Percentiles rank a stretch among this genome's conserved stretches.
These are phyloP conservation scores for Diarsia brunnea DNA, from an alignment of 2,888 invertebrate species.

Conservation along the genomic window DNA sequence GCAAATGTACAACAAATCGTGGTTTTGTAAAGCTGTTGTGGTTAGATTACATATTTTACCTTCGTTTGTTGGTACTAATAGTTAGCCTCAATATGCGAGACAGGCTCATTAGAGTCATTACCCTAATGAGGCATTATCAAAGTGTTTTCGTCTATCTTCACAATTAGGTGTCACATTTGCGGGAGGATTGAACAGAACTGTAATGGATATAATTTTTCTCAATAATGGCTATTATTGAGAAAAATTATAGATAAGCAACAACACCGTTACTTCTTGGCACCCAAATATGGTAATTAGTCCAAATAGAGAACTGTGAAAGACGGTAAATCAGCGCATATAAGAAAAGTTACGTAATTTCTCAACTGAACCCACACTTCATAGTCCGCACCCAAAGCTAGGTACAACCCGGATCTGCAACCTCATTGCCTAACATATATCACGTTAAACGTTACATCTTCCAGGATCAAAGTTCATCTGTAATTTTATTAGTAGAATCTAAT, in stretches of 20 bases:
- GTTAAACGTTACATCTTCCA: slow-evolving; percentile 54
- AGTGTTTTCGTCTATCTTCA: neutral
- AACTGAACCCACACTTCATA: neutral
- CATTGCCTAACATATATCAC: slow-evolving; percentile 50
- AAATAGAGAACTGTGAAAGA: neutral
- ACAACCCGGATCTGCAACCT: slow-evolving; percentile 47
- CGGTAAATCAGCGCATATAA: neutral
- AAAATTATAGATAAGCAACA: too few relatives aligned
- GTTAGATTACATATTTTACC: slow-evolving; percentile 12
- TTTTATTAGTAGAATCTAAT: slow-evolving; percentile 63
- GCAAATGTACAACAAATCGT: slow-evolving; percentile 39
- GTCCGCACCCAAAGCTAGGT: slow-evolving; percentile 11
- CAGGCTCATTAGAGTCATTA: neutral
- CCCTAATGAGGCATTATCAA: neutral
- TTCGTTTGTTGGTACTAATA: neutral
- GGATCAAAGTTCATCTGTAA: slow-evolving; percentile 63
- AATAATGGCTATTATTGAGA: neutral
- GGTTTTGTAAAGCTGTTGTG: slow-evolving; percentile 31
- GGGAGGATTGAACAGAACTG: neutral
- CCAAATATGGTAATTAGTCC: neutral
- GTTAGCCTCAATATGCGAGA: neutral
- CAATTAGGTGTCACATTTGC: neutral
- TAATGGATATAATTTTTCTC: neutral
- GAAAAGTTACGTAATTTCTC: slow-evolving; percentile 18
- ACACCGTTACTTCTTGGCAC: neutral